These are phyloP conservation scores for Noctua fimbriata DNA, from an alignment of 2,888 invertebrate species.

Conservation along the genomic window DNA sequence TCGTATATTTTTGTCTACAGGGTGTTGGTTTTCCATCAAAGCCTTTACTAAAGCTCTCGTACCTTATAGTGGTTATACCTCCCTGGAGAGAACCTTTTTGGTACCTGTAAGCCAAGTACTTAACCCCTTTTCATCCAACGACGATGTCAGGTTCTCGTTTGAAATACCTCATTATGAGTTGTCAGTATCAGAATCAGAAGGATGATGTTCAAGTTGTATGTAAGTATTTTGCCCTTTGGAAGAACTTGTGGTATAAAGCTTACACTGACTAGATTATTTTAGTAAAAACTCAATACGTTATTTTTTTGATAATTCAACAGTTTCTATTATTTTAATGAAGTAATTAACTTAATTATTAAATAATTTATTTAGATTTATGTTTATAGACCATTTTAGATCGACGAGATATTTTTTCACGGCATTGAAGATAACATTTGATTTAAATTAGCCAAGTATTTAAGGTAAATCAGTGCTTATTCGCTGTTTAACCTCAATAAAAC, in stretches of 20 bases:
- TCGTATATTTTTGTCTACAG: neutral
- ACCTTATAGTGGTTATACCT: neutral
- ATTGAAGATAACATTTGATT: constrained; percentile 19
- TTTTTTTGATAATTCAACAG: neutral
- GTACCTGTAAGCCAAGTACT: constrained; percentile 4
- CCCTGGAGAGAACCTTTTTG: constrained; percentile 39
- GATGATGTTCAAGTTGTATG: neutral
- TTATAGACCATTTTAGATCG: constrained; percentile 18
- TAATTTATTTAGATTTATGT: constrained; percentile 6
- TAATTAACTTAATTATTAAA: constrained; percentile 6
- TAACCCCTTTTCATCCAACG: constrained; percentile 28
- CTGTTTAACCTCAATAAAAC: constrained; percentile 41
- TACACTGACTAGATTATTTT: neutral
- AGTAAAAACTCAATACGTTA: neutral
- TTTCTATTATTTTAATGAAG: neutral
- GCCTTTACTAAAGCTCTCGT: neutral
- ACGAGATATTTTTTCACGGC: constrained; percentile 13
- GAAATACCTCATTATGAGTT: constrained; percentile 13
- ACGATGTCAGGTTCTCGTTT: constrained; percentile 6
- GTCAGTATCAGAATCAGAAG: constrained; percentile 1
- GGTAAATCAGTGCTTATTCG: constrained; percentile 34
- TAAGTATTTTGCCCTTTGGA: constrained; percentile 15
- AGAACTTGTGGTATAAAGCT: neutral
- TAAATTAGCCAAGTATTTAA: constrained; percentile 12
- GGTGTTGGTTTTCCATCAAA: constrained; percentile 1